phyloP scores from a whole-genome alignment of 1,140 invertebrate species.

The Maniola jurtina region DNA sequence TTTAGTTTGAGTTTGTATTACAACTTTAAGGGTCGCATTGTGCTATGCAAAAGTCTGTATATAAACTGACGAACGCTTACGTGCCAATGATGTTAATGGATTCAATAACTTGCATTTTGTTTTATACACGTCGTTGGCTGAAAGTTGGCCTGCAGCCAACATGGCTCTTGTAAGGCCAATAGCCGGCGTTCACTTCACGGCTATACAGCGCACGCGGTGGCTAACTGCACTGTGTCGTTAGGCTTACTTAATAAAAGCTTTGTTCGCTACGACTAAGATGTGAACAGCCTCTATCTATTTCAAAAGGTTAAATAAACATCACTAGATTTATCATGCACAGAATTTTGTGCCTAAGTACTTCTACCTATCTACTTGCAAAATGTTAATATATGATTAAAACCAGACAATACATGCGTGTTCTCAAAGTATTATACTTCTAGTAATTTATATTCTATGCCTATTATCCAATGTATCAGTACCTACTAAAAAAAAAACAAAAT shows the following conservation, averaged over 20 bases:
- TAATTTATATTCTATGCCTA: too few relatives aligned
- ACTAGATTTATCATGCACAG: too few relatives aligned
- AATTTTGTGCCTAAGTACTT: too few relatives aligned
- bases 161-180: constrained; percentile 8
- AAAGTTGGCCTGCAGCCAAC: constrained; percentile 4
- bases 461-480: too few relatives aligned
- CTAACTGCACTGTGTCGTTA: constrained; percentile 3
- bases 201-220: constrained; percentile 6
- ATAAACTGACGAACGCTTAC: background rate
- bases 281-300: background rate
- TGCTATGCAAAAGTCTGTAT: background rate
- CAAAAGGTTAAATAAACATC: too few relatives aligned
- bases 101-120: constrained; percentile 15
- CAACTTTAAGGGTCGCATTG: background rate
- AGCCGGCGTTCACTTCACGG: constrained; percentile 6
- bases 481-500: too few relatives aligned
- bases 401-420: too few relatives aligned
- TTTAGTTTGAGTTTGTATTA: background rate
- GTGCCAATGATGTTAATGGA: constrained; percentile 1
- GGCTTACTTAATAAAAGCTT: constrained; percentile 1
- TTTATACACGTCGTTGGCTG: constrained; percentile 4
- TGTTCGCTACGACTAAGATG: background rate
- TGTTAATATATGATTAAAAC: too few relatives aligned
- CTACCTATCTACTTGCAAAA: too few relatives aligned
- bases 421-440: too few relatives aligned